Conservation (phyloP, 2,888 invertebrate genomes). For the Eurytoma californica region DNA sequence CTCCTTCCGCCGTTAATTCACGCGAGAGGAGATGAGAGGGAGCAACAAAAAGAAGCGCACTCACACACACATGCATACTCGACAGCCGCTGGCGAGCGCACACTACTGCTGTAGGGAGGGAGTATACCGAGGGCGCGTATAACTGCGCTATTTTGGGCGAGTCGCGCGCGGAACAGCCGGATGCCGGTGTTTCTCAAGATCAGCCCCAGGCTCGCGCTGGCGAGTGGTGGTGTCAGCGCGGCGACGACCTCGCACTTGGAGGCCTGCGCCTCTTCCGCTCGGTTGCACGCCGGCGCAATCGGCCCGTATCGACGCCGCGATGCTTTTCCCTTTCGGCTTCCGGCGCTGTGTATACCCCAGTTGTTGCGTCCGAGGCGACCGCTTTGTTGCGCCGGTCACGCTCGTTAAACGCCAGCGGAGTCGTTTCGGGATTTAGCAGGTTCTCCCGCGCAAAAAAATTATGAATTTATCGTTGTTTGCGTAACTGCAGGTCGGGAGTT, state of each 20-base stretch:
- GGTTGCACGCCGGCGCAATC: not conserved
- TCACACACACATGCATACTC: not conserved
- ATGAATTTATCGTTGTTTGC: no score
- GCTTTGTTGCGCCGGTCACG: no score
- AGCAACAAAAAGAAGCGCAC: not conserved
- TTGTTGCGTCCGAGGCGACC: no score
- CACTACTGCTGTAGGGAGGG: not conserved
- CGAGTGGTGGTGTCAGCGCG: not conserved
- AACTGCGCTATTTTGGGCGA: slow-evolving; percentile 33
- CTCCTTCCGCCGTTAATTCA: not conserved
- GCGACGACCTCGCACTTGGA: slow-evolving; percentile 13
- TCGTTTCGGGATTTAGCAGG: no score
- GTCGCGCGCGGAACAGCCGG: slow-evolving; percentile 6
- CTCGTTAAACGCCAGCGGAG: no score
- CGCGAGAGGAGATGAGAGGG: not conserved
- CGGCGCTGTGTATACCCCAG: no score
- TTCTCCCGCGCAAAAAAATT: no score
- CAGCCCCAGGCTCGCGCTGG: not conserved
- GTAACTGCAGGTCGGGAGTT: no score
- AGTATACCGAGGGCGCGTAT: not conserved
- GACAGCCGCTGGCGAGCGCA: not conserved
- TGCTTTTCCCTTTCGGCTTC: not conserved
- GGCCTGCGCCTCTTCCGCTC: slow-evolving; percentile 10
- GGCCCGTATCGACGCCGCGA: not conserved
- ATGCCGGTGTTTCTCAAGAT: slow-evolving; percentile 45